A percentile compares a stretch with the other conserved stretches of the same genome.
These are phyloP conservation scores for Caenorhabditis virilis DNA, from an alignment of 2,888 invertebrate genomes.

Conservation along the genomic window DNA sequence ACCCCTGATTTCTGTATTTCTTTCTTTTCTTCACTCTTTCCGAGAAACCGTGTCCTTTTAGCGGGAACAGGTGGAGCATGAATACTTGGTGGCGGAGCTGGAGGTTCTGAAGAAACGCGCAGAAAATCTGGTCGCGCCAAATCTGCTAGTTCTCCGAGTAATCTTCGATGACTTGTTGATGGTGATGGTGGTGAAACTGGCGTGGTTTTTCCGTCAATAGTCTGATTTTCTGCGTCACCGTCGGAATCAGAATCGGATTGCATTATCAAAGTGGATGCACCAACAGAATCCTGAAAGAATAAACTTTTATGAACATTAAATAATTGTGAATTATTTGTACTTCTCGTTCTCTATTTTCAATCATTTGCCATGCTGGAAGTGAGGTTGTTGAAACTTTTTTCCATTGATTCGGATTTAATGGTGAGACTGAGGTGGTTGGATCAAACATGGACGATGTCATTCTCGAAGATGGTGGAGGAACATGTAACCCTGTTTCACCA, in stretches of 20 bases:
- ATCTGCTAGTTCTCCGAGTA: not conserved
- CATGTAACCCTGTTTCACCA: not conserved
- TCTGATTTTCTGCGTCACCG: not conserved
- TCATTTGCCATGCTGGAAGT: not conserved
- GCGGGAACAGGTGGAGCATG: constrained; percentile 9
- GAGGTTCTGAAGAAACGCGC: constrained; percentile 7
- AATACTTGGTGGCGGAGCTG: not conserved
- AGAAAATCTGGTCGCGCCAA: not conserved
- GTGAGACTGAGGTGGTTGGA: no score
- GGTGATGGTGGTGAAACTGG: not conserved
- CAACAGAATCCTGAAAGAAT: not conserved
- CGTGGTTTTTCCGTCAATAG: not conserved
- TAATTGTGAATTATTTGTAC: no score
- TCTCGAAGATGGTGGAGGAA: not conserved
- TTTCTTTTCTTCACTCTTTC: not conserved
- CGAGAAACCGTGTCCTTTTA: constrained; percentile 1
- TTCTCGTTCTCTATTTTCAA: not conserved
- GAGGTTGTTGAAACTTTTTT: not conserved
- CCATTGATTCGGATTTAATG: no score
- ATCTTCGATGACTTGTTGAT: not conserved
- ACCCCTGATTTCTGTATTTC: not conserved
- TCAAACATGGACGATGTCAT: no score
- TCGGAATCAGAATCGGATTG: not conserved
- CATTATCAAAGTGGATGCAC: not conserved
- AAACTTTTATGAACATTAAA: no score